Conservation (phyloP, 30 jellyfish, hydroid and myxozoan genomes). For the Pseudorhiza aurosa region DNA sequence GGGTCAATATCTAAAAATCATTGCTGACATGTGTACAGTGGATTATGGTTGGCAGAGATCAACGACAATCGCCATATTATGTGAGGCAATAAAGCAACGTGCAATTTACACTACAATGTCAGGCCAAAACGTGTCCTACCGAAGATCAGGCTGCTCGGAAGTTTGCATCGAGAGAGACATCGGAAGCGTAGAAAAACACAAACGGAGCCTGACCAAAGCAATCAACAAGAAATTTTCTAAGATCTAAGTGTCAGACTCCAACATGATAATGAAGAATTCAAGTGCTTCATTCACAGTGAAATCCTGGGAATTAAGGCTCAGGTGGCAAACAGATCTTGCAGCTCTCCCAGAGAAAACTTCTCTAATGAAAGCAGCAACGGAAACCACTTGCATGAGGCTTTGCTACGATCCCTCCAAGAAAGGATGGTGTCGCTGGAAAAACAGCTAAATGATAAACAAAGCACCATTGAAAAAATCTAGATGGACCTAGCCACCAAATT, state of each 20-base stretch:
- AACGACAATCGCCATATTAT: no score
- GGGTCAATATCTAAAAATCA: not conserved
- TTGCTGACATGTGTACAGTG: not conserved
- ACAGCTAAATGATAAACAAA: constrained; percentile 16
- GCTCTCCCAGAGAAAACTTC: constrained; percentile 22
- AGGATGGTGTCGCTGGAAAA: not conserved
- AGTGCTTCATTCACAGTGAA: constrained; percentile 5
- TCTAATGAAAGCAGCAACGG: constrained; percentile 19
- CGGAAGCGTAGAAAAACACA: not conserved
- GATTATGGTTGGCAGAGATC: constrained; percentile 1
- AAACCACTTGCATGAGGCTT: not conserved
- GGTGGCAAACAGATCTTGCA: constrained; percentile 25
- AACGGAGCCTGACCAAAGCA: constrained; percentile 6
- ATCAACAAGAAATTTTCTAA: not conserved
- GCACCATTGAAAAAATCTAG: not conserved
- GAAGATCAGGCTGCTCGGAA: no score
- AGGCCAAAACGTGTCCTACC: no score
- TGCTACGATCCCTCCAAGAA: constrained; percentile 11
- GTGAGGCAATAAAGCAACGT: constrained; percentile 2
- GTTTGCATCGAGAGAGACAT: not conserved
- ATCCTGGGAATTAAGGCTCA: constrained; percentile 10
- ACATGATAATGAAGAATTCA: not conserved
- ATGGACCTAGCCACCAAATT: not conserved
- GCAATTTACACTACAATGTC: constrained; percentile 1
- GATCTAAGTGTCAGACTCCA: not conserved